These are phyloP conservation scores for Henricia sp. DNA, from an alignment of 53 echinoderm and acorn worm genomes.

Conservation along the genomic window DNA sequence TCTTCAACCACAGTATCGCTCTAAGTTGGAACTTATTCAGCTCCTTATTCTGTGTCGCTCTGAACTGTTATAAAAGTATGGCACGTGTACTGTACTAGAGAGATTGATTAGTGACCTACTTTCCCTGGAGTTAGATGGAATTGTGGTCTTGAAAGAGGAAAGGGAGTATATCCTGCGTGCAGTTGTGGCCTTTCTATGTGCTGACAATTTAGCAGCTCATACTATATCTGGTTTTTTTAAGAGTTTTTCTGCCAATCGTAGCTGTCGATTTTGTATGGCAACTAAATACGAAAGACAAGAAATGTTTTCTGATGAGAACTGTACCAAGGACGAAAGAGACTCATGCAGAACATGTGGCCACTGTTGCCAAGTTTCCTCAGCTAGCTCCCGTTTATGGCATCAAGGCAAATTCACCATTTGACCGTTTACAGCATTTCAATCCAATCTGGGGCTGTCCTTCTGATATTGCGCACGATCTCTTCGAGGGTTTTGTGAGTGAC, in stretches of 20 bases:
- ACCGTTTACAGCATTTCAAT: constrained; percentile 52
- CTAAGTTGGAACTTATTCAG: constrained; percentile 65
- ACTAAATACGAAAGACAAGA: constrained; percentile 51
- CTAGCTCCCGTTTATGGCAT: constrained; percentile 55
- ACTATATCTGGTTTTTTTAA: constrained; percentile 46
- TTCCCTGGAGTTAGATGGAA: constrained; percentile 63
- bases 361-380: constrained; percentile 38
- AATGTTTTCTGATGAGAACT: constrained; percentile 25
- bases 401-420: constrained; percentile 50
- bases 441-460: constrained; percentile 54
- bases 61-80: constrained; percentile 61
- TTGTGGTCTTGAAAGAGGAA: constrained; percentile 29
- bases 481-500: constrained; percentile 66
- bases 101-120: constrained; percentile 58
- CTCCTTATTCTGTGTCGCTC: constrained; percentile 54
- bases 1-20: constrained; percentile 64
- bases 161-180: constrained; percentile 48
- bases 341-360: constrained; percentile 55
- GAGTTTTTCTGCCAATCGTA: constrained; percentile 39
- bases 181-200: constrained; percentile 43
- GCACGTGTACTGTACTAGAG: constrained; percentile 30
- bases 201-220: constrained; percentile 72
- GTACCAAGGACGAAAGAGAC: constrained; percentile 60
- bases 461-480: constrained; percentile 67
- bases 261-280: constrained; percentile 61